A percentile compares a stretch with the other conserved stretches of the same genome.
Evolutionary conservation across 2,888 invertebrate genomes (phyloP).

Genomic region (Caenorhabditis drosophilae): DNA sequence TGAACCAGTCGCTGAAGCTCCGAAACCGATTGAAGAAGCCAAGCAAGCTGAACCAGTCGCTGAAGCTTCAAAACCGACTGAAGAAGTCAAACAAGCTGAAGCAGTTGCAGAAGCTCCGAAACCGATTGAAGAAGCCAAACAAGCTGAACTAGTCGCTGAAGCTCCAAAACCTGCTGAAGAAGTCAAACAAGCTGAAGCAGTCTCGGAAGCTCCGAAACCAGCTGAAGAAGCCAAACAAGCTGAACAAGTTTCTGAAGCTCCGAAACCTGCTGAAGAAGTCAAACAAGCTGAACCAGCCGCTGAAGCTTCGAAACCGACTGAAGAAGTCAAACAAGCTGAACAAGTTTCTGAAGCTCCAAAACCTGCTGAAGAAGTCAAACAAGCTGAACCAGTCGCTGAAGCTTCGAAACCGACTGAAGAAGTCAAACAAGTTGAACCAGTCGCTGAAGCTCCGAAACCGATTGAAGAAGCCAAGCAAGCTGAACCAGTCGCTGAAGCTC

Average conservation of each 20-base stretch:
- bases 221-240: conserved; percentile 3
- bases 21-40: not conserved
- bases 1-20: not conserved
- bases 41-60: conserved; percentile 7
- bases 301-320: conserved; percentile 3
- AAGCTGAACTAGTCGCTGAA: conserved; percentile 9
- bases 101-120: not conserved
- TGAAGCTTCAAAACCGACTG: conserved; percentile 5
- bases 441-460: conserved; percentile 16
- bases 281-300: conserved; percentile 3
- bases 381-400: conserved; percentile 6
- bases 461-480: conserved; percentile 3
- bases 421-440: conserved; percentile 9
- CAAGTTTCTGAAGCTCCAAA: not conserved
- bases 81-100: not conserved
- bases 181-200: conserved; percentile 1
- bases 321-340: too few relatives aligned
- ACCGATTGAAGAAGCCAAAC: not conserved
- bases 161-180: conserved; percentile 6
- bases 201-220: not conserved
- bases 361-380: conserved; percentile 1
- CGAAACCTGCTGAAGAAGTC: not conserved
- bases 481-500: conserved; percentile 9
- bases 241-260: conserved; percentile 1
- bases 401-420: conserved; percentile 8